phyloP scores from a whole-genome alignment of 2,797 vertebrate species.

The Buceros bicornis region DNA sequence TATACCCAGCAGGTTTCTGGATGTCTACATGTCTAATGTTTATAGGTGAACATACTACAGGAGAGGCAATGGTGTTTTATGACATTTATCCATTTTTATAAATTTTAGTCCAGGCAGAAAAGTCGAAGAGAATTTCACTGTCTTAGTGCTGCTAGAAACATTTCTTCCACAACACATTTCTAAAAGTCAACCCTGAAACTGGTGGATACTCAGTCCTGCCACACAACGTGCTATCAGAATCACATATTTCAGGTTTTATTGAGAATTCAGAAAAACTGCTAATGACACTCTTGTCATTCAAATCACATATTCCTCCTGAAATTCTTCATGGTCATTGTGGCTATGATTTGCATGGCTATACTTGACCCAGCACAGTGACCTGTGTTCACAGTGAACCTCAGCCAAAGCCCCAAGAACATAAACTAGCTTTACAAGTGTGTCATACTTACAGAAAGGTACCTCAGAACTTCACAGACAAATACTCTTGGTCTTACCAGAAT shows the following conservation, averaged over 20 bases:
- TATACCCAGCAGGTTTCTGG: not conserved
- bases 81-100: not conserved
- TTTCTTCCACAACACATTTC: not conserved
- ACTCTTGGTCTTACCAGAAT: not conserved
- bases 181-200: not conserved
- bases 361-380: not conserved
- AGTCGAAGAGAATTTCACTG: not conserved
- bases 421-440: not conserved
- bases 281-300: not conserved
- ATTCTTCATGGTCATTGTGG: not conserved
- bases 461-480: not conserved
- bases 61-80: not conserved
- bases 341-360: not conserved
- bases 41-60: not conserved
- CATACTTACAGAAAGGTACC: not conserved
- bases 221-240: not conserved
- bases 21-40: not conserved
- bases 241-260: not conserved
- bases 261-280: not conserved
- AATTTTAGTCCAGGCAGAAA: not conserved
- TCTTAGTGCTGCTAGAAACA: not conserved
- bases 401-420: accelerated
- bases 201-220: not conserved
- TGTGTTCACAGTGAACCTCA: not conserved
- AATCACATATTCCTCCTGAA: not conserved